Conservation (phyloP, 1,140 invertebrate species). For the Heliconius hermathena region DNA sequence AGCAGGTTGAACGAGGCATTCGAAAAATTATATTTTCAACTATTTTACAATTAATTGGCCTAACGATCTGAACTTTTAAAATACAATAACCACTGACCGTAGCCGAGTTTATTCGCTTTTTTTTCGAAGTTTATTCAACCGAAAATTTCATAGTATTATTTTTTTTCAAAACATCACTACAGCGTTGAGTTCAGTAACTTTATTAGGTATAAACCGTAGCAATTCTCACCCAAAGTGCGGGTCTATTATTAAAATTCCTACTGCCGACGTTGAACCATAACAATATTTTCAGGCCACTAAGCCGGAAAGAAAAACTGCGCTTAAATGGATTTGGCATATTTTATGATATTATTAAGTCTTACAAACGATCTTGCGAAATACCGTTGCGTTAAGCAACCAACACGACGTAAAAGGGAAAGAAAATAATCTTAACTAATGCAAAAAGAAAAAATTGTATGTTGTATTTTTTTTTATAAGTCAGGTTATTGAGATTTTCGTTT, state of each 20-base stretch:
- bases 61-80: slow-evolving; percentile 21
- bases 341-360: slow-evolving; percentile 67
- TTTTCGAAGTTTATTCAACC: slow-evolving; percentile 15
- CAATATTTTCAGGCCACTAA: slow-evolving; percentile 67
- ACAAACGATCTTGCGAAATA: slow-evolving; percentile 55
- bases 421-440: background rate
- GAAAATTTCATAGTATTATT: slow-evolving; percentile 17
- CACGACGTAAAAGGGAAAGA: background rate
- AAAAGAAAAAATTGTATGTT: background rate
- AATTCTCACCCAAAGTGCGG: slow-evolving; percentile 46
- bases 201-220: slow-evolving; percentile 43
- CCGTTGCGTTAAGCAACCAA: slow-evolving; percentile 35
- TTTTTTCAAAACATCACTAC: slow-evolving; percentile 25
- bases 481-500: background rate
- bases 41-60: slow-evolving; percentile 16
- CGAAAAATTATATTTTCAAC: slow-evolving; percentile 5
- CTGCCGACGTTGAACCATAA: slow-evolving; percentile 55
- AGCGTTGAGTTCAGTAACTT: slow-evolving; percentile 22
- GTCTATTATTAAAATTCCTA: slow-evolving; percentile 63
- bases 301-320: slow-evolving; percentile 64
- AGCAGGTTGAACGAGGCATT: background rate
- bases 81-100: slow-evolving; percentile 28
- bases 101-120: slow-evolving; percentile 19
- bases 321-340: slow-evolving; percentile 71
- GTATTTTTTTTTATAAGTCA: background rate